phyloP scores from a whole-genome alignment of 1,140 invertebrate species.

The Megalonaias nervosa region DNA sequence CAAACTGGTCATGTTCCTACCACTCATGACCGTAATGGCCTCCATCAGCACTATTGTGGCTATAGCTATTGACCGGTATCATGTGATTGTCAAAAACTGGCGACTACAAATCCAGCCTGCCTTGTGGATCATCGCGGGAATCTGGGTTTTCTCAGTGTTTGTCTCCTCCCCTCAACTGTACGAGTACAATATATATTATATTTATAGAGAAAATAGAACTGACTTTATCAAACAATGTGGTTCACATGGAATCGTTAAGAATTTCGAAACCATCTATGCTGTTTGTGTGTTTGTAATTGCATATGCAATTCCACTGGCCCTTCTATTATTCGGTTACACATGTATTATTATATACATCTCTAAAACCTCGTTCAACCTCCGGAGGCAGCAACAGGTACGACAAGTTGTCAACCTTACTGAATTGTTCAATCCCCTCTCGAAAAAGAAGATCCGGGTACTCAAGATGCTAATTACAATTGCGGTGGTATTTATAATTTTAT shows the following conservation, averaged over 20 bases:
- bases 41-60: constrained; percentile 25
- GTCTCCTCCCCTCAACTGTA: constrained; percentile 24
- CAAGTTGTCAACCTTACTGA: no score
- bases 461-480: constrained; percentile 19
- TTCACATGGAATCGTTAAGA: constrained; percentile 26
- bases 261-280: constrained; percentile 32
- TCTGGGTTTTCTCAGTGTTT: constrained; percentile 20
- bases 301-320: constrained; percentile 3
- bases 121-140: neutral
- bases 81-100: constrained; percentile 10
- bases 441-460: constrained; percentile 8
- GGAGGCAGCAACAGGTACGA: no score
- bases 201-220: neutral
- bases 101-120: constrained; percentile 1
- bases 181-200: constrained; percentile 24
- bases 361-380: neutral
- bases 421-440: neutral
- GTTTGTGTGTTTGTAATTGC: constrained; percentile 5
- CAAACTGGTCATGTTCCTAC: constrained; percentile 27
- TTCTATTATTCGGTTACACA: constrained; percentile 19
- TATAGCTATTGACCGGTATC: constrained; percentile 25
- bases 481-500: constrained; percentile 9
- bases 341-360: constrained; percentile 6
- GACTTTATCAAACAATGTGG: constrained; percentile 5
- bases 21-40: constrained; percentile 13